Conservation (phyloP, 2,888 invertebrate genomes). For the Chrysolina haemoptera region DNA sequence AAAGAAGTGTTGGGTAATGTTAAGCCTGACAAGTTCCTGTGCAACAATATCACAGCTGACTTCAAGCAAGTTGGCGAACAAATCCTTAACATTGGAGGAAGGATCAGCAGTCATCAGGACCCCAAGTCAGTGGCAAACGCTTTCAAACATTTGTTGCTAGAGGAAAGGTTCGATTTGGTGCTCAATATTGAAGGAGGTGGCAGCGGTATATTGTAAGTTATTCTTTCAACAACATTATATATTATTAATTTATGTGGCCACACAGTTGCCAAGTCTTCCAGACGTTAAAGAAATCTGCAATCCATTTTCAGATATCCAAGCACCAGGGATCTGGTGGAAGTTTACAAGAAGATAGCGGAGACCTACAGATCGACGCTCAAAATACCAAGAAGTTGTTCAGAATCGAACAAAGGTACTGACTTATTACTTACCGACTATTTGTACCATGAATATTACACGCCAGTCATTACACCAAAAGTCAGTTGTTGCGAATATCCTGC, state of each 20-base stretch:
- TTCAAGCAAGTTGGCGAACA: constrained; percentile 79
- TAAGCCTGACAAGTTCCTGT: constrained; percentile 59
- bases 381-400: constrained; percentile 64
- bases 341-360: constrained; percentile 72
- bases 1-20: constrained; percentile 63
- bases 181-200: constrained; percentile 84
- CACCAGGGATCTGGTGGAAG: constrained; percentile 55
- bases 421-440: constrained; percentile 75
- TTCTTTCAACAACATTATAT: neutral
- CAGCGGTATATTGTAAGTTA: constrained; percentile 73
- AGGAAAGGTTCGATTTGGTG: constrained; percentile 80
- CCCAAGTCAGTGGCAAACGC: constrained; percentile 72
- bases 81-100: constrained; percentile 71
- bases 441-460: constrained; percentile 76
- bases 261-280: too few species aligned
- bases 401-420: constrained; percentile 65
- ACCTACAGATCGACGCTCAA: constrained; percentile 70
- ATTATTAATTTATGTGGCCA: too few species aligned
- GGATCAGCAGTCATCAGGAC: constrained; percentile 68
- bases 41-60: constrained; percentile 68
- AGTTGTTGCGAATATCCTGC: constrained; percentile 89
- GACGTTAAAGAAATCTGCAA: neutral
- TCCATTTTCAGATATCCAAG: constrained; percentile 62
- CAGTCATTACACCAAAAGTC: constrained; percentile 81
- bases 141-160: constrained; percentile 77